Base-by-base conservation (phyloP, 2,797 vertebrate species). In the Rallus crepitans region DNA sequence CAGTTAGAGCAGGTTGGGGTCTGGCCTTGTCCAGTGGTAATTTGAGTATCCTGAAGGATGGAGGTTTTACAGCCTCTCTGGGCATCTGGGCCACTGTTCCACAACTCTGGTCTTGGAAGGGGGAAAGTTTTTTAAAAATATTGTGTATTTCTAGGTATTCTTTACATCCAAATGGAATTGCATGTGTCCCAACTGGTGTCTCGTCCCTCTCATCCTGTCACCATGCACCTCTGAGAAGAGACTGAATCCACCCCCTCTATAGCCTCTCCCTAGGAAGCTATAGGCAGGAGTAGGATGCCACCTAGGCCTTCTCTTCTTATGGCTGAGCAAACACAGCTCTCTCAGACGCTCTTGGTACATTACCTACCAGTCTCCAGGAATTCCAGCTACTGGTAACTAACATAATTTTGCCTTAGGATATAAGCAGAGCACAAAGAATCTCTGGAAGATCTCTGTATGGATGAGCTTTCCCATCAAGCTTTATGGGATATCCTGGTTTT, bases 321-420 rank as follows among this genome's bases (percentile, higher is more conserved):
- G 2, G 10, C 39, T 53, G 60, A 82, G 24, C 42, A 77, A 85
- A 63, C 50, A 37, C 0, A 0, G 18, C 5, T 25, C 18, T 64
- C 37, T 83, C 37, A 78, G 65, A 9, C 1, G 2, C 28, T 65
- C 42, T 27, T 55, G 2, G 2, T 60, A 72, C 18, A 15, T 33
- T 69, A 82, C 1, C 28, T 61, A 6, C 5, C 3, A 79, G 16
- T 23, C 6, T 19, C 42, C 21, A 59, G 57, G 47, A 84, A 72
- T 15, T 79, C 27, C 63, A 90, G 21, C 66, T 65, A 8, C 55
- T 76, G 27, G 6, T 71, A 75, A 59, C 9, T 31, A 56, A 45
- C 8, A 77, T 40, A 6, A 48, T 68, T 95, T 90, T 87, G 40
- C 52, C 21, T 79, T 77, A 68, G 1, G 1, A 33, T 79, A 33